A percentile compares a stretch with the other conserved stretches of the same genome.
phyloP scores from a whole-genome alignment of 2,113 vertebrate genomes.

The Crotalus horridus region DNA sequence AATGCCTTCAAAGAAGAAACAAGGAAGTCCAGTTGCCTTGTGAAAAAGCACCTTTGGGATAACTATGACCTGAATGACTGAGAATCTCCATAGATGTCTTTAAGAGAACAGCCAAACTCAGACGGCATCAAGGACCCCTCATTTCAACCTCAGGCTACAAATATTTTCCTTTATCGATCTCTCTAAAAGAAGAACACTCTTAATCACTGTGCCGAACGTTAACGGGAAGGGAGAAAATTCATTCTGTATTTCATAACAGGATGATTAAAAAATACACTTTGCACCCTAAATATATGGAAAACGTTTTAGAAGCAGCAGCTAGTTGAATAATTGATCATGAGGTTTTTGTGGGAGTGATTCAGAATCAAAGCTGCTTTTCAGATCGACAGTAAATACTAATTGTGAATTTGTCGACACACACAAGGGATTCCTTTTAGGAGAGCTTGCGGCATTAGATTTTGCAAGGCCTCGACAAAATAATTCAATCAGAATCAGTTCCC shows the following conservation, averaged over 20 bases:
- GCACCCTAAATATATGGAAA: not conserved
- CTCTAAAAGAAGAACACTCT: not conserved
- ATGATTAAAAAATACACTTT: not conserved
- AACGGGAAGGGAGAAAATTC: not conserved
- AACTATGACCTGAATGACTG: no score
- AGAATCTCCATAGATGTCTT: no score
- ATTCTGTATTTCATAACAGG: not conserved
- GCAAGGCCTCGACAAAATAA: no score
- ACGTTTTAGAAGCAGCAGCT: not conserved
- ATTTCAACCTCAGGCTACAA: not conserved
- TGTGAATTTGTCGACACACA: not conserved
- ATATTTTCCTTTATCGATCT: not conserved
- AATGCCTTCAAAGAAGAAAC: no score
- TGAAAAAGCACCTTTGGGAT: no score
- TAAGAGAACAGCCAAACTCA: not conserved
- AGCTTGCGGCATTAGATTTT: not conserved
- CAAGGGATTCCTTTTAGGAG: not conserved
- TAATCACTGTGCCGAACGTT: not conserved
- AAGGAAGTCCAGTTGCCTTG: no score
- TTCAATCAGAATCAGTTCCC: not conserved
- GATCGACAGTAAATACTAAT: rapidly evolving
- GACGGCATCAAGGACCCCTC: not conserved
- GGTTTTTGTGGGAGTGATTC: not conserved
- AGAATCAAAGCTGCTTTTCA: not conserved
- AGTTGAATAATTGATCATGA: not conserved